Conservation (phyloP, 2,113 vertebrate genomes). For the Melanostigma gelatinosum region DNA sequence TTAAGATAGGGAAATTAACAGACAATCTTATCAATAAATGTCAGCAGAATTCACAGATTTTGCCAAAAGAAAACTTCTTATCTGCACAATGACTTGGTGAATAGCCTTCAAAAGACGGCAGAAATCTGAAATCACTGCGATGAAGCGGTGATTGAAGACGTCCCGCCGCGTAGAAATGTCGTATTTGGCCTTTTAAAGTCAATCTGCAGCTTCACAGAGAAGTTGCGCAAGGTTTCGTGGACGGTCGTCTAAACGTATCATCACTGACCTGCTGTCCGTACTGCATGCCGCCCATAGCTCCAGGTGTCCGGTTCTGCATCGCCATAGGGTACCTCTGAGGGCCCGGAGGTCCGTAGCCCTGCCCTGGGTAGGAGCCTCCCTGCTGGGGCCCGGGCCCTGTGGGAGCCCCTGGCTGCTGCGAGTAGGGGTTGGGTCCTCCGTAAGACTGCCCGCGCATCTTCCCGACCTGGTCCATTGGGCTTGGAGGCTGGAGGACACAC, state of each 20-base stretch:
- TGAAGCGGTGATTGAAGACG: too few relatives aligned
- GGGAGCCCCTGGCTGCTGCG: conserved; percentile 89
- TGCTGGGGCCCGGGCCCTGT: conserved; percentile 88
- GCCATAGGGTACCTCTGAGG: conserved; percentile 95
- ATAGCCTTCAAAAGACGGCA: too few relatives aligned
- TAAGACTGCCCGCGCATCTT: conserved; percentile 96
- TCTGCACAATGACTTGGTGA: too few relatives aligned
- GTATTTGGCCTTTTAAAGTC: not conserved
- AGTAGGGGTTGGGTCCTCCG: conserved; percentile 89
- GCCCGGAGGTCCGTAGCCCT: conserved; percentile 90
- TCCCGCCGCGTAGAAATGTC: too few relatives aligned
- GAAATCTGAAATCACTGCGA: not conserved
- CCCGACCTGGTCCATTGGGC: conserved; percentile 97
- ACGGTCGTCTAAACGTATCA: not conserved
- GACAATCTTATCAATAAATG: too few relatives aligned
- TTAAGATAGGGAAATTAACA: too few relatives aligned
- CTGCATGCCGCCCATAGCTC: conserved; percentile 89
- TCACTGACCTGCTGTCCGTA: conserved; percentile 93
- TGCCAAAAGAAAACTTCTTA: too few relatives aligned
- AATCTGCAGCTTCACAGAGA: not conserved
- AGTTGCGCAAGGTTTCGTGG: not conserved
- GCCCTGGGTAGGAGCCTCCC: conserved; percentile 90
- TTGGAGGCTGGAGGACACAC: conserved; percentile 85
- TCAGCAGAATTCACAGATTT: too few relatives aligned
- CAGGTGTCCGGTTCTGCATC: conserved; percentile 90